These are phyloP conservation scores for Fringilla coelebs DNA, from an alignment of 2,797 vertebrate species.

Conservation along the genomic window DNA sequence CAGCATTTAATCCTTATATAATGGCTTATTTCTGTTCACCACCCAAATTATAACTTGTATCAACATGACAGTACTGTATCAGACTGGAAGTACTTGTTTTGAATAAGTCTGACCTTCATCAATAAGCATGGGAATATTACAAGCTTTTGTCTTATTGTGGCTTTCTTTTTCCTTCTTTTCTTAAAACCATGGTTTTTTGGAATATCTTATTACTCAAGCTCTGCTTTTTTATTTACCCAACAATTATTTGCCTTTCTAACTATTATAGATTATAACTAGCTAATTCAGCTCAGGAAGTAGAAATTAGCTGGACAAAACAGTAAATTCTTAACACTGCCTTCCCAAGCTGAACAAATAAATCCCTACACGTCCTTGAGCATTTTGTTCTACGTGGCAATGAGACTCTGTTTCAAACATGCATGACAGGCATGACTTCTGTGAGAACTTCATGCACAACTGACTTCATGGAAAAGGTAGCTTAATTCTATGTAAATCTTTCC, in stretches of 20 bases:
- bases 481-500: background rate
- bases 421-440: background rate
- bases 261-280: background rate
- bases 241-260: background rate
- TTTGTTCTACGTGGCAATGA: rapidly evolving
- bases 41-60: background rate
- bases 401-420: background rate
- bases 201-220: background rate
- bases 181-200: background rate
- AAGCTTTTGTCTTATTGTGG: background rate
- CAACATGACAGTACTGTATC: background rate
- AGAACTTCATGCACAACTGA: background rate
- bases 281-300: background rate
- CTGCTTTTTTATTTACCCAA: background rate
- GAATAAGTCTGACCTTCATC: background rate
- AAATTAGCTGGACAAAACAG: background rate
- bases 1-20: background rate
- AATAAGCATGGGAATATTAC: background rate
- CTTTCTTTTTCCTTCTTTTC: background rate
- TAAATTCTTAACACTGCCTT: background rate
- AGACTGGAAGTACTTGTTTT: background rate
- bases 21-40: background rate
- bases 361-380: background rate
- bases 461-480: background rate
- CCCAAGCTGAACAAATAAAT: background rate